A percentile compares a stretch with the other conserved stretches of the same genome.
Evolutionary conservation across 2,797 vertebrate species (phyloP).

Genomic region (Betta splendens): DNA sequence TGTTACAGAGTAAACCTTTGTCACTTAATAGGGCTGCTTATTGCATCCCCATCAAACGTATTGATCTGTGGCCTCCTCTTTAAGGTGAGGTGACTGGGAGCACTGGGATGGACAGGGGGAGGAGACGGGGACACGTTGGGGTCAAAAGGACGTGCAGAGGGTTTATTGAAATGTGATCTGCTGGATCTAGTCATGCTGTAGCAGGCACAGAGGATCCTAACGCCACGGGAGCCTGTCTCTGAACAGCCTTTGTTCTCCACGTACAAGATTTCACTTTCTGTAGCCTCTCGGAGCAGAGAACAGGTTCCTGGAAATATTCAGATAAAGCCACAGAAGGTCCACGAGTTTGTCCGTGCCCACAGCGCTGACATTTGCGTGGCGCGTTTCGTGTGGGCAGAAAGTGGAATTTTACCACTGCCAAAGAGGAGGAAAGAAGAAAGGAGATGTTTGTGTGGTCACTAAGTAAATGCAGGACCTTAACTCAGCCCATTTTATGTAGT

Average conservation of each 20-base stretch:
- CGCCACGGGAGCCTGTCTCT: neutral
- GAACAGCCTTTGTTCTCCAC: neutral
- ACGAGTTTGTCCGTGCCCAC: too few species aligned
- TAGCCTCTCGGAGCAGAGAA: neutral
- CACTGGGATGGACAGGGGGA: conserved; percentile 58
- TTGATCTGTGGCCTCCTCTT: conserved; percentile 96
- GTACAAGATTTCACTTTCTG: neutral
- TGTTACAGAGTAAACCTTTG: conserved; percentile 99
- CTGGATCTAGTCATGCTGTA: too few species aligned
- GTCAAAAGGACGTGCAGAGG: conserved; percentile 24
- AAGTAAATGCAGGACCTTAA: too few species aligned
- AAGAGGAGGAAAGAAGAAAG: neutral
- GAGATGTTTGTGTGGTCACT: neutral
- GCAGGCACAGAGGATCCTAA: neutral
- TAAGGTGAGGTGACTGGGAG: conserved; percentile 81
- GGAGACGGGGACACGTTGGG: conserved; percentile 23
- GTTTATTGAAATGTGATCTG: conserved; percentile 50
- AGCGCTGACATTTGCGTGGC: too few species aligned
- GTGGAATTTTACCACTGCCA: neutral
- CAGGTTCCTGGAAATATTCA: too few species aligned
- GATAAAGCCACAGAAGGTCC: too few species aligned
- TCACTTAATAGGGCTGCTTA: conserved; percentile 99
- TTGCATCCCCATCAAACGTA: conserved; percentile 98
- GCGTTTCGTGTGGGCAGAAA: neutral
- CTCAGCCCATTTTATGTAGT: too few species aligned